Evolutionary conservation across 2,888 invertebrate genomes (phyloP).

Genomic region (Mesorhabditis sp.): DNA sequence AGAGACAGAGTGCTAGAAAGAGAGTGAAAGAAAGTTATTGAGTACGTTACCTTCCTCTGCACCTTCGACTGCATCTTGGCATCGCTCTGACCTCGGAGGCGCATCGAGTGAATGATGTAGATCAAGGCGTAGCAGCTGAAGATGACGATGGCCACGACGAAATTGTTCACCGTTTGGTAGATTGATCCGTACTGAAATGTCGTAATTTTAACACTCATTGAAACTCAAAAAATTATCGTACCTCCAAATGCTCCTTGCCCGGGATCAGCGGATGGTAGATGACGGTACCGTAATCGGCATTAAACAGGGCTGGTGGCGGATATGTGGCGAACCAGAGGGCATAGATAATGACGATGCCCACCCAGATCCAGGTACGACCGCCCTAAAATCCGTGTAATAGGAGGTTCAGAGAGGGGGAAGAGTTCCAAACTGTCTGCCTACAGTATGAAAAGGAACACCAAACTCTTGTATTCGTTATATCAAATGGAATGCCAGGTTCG

Average conservation of each 20-base stretch:
- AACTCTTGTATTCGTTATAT: too few relatives aligned
- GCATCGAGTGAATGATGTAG: conserved; percentile 1
- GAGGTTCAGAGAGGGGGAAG: too few relatives aligned
- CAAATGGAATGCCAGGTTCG: too few relatives aligned
- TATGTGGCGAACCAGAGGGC: not conserved
- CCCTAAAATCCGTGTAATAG: too few relatives aligned
- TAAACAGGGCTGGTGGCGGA: not conserved
- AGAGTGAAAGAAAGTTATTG: too few relatives aligned
- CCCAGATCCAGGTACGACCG: not conserved
- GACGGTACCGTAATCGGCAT: conserved; percentile 4
- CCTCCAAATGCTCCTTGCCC: conserved; percentile 1
- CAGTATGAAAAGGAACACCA: too few relatives aligned
- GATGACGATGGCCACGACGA: not conserved
- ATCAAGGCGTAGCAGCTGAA: not conserved
- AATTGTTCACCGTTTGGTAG: not conserved
- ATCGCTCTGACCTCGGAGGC: not conserved
- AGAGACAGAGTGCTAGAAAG: too few relatives aligned
- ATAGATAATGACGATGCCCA: not conserved
- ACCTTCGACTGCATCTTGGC: not conserved
- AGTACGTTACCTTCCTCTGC: not conserved
- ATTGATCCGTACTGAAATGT: not conserved
- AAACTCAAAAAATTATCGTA: not conserved
- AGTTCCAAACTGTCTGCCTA: too few relatives aligned
- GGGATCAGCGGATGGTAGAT: not conserved
- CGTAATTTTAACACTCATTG: not conserved